phyloP scores from a whole-genome alignment of 2,113 vertebrate species.

The Nipponia nippon region DNA sequence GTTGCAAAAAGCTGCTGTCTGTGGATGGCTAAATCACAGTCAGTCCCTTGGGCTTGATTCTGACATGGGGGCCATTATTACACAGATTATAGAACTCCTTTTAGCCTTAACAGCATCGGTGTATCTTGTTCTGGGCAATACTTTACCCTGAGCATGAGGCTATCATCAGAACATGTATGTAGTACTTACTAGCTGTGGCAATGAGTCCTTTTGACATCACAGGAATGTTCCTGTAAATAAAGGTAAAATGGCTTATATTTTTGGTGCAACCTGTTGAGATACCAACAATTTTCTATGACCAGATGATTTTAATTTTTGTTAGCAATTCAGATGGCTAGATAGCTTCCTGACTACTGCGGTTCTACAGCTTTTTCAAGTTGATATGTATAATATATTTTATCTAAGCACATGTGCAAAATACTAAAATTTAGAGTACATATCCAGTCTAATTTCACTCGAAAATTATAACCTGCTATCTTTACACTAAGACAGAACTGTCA shows the following conservation, averaged over 20 bases:
- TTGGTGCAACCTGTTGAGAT: not conserved
- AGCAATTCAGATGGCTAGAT: not conserved
- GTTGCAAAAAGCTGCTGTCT: not conserved
- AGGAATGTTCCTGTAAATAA: not conserved
- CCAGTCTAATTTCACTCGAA: not conserved
- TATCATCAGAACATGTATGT: not conserved
- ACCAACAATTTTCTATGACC: not conserved
- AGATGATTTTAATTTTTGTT: not conserved
- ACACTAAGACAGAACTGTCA: not conserved
- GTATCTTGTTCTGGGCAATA: not conserved
- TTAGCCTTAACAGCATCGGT: not conserved
- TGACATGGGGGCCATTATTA: not conserved
- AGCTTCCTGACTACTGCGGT: not conserved
- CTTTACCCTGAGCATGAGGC: not conserved
- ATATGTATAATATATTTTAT: not conserved
- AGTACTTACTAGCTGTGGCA: not conserved
- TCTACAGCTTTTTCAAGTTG: not conserved
- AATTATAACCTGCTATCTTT: not conserved
- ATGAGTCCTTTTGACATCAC: not conserved
- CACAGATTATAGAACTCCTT: not conserved
- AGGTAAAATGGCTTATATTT: not conserved
- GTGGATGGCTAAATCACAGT: not conserved
- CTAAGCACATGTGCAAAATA: not conserved
- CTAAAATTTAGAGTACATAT: not conserved
- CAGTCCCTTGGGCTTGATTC: not conserved